Base-by-base conservation (phyloP, 2,888 invertebrate species). In the Cylloceria caligata region DNA sequence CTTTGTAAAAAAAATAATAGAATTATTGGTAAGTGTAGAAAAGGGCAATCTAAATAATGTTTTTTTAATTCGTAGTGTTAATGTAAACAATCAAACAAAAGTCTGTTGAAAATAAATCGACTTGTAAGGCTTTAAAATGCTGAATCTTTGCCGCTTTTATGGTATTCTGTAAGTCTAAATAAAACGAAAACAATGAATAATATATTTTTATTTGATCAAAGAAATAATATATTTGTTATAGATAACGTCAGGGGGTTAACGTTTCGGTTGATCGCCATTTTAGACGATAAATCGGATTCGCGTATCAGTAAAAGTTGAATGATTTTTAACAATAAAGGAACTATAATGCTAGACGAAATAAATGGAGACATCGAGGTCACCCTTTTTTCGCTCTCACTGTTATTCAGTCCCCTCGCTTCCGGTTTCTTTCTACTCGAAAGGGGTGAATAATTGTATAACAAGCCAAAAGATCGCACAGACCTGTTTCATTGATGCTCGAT, bases 401-500 rank as follows among this genome's bases (percentile, higher is more conserved):
- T n/a, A 45, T 3, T 45, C 5, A 2, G 4, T n/a, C n/a, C 55
- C 27, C 55, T 55, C 27, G n/a, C 55, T 55, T 55, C 30, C 55
- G 55, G 55, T 30, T 55, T 55, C 55, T 30, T 55, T 55, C 55
- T 30, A n/a, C 27, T n/a, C 11, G 4, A 27, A 55, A 55, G 30
- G 55, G 55, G 55, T 55, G 55, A 55, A 30, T 55, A 55, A 55
- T 27, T 55, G 27, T 55, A 27, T n/a, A n/a, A 55, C 55, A 55
- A 27, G 30, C 27, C 55, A 55, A 55, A 30, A 30, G 55, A 55
- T 55, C 24, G 55, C 30, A 52, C 2, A 52, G 13, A 52, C 27
- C 27, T n/a, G 27, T n/a, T 30, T 3, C 5, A 13, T 55, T n/a
- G 55, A 55, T n/a, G 27, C 27, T 55, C 13, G 13, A 55, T 30